Evolutionary conservation across 2,113 vertebrate genomes (phyloP).

Genomic region (Mesitornis unicolor): DNA sequence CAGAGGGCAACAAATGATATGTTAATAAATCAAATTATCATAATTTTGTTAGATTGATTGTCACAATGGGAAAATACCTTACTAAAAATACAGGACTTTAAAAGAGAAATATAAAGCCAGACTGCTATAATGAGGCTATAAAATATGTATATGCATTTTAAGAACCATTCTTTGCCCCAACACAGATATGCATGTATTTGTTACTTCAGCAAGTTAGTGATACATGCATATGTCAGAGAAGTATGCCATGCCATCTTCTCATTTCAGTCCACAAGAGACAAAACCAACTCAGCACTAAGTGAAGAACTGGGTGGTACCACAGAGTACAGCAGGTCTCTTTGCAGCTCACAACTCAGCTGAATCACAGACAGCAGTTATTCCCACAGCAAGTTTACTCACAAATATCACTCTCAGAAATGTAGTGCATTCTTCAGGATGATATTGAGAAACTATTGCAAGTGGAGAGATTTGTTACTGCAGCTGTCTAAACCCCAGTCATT

Average conservation of each 20-base stretch:
- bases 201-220: constrained; percentile 40
- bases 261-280: constrained; percentile 27
- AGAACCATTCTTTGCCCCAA: background rate
- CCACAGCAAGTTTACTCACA: background rate
- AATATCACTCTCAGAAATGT: background rate
- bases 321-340: background rate
- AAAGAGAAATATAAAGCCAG: constrained; percentile 31
- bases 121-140: constrained; percentile 27
- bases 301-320: background rate
- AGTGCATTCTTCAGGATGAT: background rate
- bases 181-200: background rate
- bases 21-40: constrained; percentile 48
- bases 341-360: background rate
- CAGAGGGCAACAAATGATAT: constrained; percentile 24
- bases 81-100: constrained; percentile 1
- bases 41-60: constrained; percentile 38
- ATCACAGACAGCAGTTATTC: background rate
- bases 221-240: constrained; percentile 35
- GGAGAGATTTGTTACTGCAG: background rate
- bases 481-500: background rate
- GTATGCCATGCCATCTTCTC: constrained; percentile 28
- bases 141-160: constrained; percentile 58
- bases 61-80: constrained; percentile 40
- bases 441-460: background rate
- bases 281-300: background rate